A percentile compares a stretch with the other conserved stretches of the same genome.
Conservation (phyloP, 1,140 invertebrate genomes). For the Aphidius ervi region DNA sequence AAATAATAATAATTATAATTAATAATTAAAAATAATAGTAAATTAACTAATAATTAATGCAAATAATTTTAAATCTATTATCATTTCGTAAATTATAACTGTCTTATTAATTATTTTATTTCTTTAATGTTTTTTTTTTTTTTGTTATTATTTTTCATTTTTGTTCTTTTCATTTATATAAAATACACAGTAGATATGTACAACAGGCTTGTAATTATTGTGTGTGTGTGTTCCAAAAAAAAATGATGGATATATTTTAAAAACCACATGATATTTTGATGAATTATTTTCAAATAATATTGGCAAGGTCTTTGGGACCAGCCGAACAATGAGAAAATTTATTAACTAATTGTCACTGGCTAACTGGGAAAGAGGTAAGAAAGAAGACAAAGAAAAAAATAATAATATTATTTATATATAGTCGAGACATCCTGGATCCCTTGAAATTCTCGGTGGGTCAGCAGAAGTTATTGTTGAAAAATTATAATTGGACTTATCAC, state of each 20-base stretch:
- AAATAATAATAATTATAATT: background rate
- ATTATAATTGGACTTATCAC: conserved; percentile 57
- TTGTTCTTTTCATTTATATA: conserved; percentile 12
- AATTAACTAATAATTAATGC: background rate
- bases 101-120: background rate
- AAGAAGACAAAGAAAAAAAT: conserved; percentile 31
- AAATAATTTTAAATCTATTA: conserved; percentile 8
- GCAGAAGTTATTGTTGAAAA: conserved; percentile 49
- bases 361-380: conserved; percentile 25
- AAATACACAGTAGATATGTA: conserved; percentile 25
- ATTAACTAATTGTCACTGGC: conserved; percentile 43
- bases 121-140: background rate
- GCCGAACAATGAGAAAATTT: conserved; percentile 33
- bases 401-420: conserved; percentile 13
- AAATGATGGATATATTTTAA: too few species aligned
- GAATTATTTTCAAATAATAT: background rate
- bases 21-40: background rate
- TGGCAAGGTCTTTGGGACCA: conserved; percentile 34
- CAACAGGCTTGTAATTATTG: conserved; percentile 11
- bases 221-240: background rate
- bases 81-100: conserved; percentile 10
- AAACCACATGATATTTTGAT: too few species aligned
- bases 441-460: conserved; percentile 27
- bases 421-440: background rate
- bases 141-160: conserved; percentile 1